These are phyloP conservation scores for Willisornis vidua DNA, from an alignment of 2,113 vertebrate genomes.

Conservation along the genomic window DNA sequence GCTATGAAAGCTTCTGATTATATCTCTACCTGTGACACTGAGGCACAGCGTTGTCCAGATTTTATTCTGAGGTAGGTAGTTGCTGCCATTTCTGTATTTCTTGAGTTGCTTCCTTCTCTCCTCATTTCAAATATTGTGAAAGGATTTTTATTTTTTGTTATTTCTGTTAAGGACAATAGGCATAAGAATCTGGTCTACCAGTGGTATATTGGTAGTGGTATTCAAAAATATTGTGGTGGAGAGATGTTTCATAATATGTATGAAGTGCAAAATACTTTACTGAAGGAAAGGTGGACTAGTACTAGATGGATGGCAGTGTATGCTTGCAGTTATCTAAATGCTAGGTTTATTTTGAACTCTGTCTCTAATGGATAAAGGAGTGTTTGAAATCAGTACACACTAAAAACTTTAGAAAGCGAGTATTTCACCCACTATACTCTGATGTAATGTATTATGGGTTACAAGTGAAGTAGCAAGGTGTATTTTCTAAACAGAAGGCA, in stretches of 20 bases:
- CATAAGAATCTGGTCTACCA: neutral
- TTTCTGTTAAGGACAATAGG: neutral
- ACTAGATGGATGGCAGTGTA: neutral
- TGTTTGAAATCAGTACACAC: neutral
- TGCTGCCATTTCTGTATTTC: neutral
- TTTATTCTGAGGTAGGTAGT: neutral
- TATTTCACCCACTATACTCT: neutral
- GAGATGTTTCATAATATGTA: neutral
- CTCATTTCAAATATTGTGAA: neutral
- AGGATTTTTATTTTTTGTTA: neutral
- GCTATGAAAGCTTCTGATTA: neutral
- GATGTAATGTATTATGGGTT: neutral
- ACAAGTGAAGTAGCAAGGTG: neutral
- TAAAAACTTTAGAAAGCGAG: neutral
- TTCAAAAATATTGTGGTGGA: neutral
- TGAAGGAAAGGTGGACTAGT: neutral
- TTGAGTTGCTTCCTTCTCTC: neutral
- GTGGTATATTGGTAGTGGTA: neutral
- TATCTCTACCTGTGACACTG: neutral
- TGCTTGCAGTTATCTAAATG: neutral
- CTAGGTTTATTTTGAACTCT: neutral
- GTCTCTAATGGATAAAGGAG: neutral
- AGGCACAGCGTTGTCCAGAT: fast-evolving
- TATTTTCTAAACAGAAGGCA: neutral
- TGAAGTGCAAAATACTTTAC: neutral